A percentile compares a stretch with the other conserved stretches of the same genome.
phyloP scores from a whole-genome alignment of 1,140 invertebrate genomes.

The Caenorhabditis brenneri region DNA sequence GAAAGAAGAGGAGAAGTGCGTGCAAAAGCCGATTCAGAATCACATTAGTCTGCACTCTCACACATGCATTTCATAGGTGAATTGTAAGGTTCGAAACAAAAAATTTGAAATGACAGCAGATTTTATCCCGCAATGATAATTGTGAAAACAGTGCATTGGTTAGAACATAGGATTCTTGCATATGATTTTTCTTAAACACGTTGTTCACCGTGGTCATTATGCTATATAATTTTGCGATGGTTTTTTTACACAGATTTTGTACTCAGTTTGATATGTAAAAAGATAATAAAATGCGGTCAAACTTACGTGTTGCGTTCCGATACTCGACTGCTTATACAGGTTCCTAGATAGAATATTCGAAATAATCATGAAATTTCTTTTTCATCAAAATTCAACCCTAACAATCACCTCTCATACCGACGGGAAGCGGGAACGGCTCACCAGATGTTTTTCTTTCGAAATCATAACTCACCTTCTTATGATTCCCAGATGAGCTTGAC shows the following conservation, averaged over 20 bases:
- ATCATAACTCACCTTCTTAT: neutral
- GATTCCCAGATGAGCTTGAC: neutral
- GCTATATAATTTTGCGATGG: neutral
- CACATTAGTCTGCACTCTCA: neutral
- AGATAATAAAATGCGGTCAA: slow-evolving; percentile 24
- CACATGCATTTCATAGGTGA: slow-evolving; percentile 30
- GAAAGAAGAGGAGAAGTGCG: neutral
- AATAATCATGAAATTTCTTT: slow-evolving; percentile 3
- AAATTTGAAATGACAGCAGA: neutral
- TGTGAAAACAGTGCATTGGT: slow-evolving; percentile 9
- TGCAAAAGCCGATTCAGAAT: neutral
- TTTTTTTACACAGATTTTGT: neutral
- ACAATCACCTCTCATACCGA: neutral
- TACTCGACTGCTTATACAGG: slow-evolving; percentile 26
- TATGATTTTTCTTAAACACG: neutral
- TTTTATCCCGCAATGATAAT: neutral
- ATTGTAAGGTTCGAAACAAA: slow-evolving; percentile 2
- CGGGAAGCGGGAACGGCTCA: neutral
- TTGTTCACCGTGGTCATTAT: neutral
- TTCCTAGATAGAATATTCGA: slow-evolving; percentile 36
- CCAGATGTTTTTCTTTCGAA: too few relatives aligned
- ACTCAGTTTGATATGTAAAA: neutral
- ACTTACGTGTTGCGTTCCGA: slow-evolving; percentile 32
- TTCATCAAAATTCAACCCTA: neutral
- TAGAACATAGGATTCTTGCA: slow-evolving; percentile 33